Conservation (phyloP, 2,797 vertebrate species). For the Lepilemur ruficaudatus region DNA sequence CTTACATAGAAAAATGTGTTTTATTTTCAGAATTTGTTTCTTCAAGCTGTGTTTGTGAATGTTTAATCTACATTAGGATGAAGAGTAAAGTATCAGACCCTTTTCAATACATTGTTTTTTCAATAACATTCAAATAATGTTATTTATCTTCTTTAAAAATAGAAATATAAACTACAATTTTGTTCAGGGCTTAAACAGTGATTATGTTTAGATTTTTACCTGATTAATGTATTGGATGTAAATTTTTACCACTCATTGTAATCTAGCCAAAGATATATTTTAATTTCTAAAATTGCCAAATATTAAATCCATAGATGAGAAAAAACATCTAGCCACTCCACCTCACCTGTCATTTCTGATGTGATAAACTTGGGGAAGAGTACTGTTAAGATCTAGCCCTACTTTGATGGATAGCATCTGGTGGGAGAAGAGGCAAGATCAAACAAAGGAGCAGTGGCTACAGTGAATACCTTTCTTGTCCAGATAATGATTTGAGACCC, state of each 20-base stretch:
- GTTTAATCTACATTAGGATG: conserved; percentile 9
- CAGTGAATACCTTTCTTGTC: background rate
- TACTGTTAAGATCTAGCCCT: background rate
- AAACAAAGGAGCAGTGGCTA: background rate
- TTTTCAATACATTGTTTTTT: background rate
- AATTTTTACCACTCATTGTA: background rate
- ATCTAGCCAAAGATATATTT: background rate
- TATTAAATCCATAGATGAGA: background rate
- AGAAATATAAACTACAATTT: background rate
- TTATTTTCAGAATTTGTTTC: conserved; percentile 1
- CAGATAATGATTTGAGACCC: background rate
- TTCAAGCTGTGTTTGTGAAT: background rate
- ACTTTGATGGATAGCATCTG: background rate
- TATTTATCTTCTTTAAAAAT: background rate
- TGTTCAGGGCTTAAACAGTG: background rate
- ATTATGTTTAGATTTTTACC: background rate
- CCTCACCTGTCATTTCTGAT: background rate
- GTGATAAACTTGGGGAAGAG: background rate
- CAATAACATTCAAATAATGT: background rate
- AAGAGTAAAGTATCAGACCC: background rate
- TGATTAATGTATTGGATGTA: background rate
- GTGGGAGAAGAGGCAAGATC: background rate
- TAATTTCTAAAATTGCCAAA: conserved; percentile 9
- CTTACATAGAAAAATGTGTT: background rate
- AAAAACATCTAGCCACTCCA: background rate